Evolutionary conservation across 2,888 invertebrate species (phyloP).

Genomic region (Acanthococcus lagerstroemiae): DNA sequence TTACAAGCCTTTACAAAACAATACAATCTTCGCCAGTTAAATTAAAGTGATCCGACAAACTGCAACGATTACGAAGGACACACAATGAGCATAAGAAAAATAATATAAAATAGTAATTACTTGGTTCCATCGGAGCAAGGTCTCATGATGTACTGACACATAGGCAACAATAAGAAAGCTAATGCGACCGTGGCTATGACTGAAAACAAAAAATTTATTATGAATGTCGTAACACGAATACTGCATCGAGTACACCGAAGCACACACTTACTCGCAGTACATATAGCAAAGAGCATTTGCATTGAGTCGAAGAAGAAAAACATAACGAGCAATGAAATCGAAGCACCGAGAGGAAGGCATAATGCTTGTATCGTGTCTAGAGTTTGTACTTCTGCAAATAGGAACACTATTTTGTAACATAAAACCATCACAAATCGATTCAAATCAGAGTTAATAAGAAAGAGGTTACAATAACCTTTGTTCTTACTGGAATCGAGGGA

Average conservation of each 20-base stretch:
- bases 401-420: neutral
- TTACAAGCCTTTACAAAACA: too few species aligned
- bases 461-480: constrained; percentile 12
- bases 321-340: constrained; percentile 90
- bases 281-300: constrained; percentile 91
- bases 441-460: neutral
- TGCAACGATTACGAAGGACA: too few species aligned
- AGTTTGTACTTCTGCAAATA: constrained; percentile 66
- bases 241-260: neutral
- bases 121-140: constrained; percentile 74
- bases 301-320: constrained; percentile 99
- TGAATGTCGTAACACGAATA: neutral
- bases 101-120: constrained; percentile 39
- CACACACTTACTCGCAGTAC: constrained; percentile 79
- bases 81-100: neutral
- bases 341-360: constrained; percentile 90
- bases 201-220: constrained; percentile 41
- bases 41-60: too few species aligned
- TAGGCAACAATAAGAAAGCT: constrained; percentile 88
- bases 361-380: constrained; percentile 94
- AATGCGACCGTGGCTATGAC: constrained; percentile 94
- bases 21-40: too few species aligned
- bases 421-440: neutral
- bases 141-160: constrained; percentile 90
- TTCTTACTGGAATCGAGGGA: constrained; percentile 21